Base-by-base conservation (phyloP, 2,113 vertebrate genomes). In the Ornithorhynchus anatinus region DNA sequence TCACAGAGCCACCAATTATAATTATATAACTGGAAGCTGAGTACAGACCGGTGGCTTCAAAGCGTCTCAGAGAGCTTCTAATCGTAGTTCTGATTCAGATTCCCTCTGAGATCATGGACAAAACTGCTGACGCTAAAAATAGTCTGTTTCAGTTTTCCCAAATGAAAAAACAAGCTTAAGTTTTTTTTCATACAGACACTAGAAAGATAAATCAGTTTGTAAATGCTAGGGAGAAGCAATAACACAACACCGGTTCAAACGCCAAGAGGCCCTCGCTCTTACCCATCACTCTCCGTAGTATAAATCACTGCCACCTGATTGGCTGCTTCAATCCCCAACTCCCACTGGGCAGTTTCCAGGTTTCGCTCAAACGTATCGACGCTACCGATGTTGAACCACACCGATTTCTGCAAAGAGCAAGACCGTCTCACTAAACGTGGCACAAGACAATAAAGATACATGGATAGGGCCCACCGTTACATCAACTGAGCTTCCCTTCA, bases 371-470 rank as follows among this genome's bases (percentile, higher is more conserved):
- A 94, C 1, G 89, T 84, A 62, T 94, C 93, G 13, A 94, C 90
- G 6, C 94, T 94, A 50, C 93, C 92, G 2, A 94, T 93, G 81
- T 89, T 93, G 79, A 94, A 94, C 93, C 93, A 95, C 3, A 92
- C 80, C 4, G 88, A 90, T 68, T 45, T 92, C 95, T 95, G 83
- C 31, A n/a, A 58, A 50, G 17, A 40, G 11, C 20, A 29, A 62
- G 10, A 61, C 2, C n/a, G n/a, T n/a, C 12, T 12, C 20, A 14
- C 10, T 20, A 45, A n/a, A 15, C 17, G 47, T 17, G 9, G 25
- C 25, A 50, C 23, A 29, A 16, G 10, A 12, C 47, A 50, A 7
- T 50, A 50, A 50, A 14, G 17, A 50, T 29, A 15, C 25, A 19
- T 1, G 6, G 22, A 3, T 6, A 32, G 5, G 4, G 8, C 12